A percentile compares a stretch with the other conserved stretches of the same genome.
phyloP scores from a whole-genome alignment of 2,888 invertebrate genomes.

The Drepanosiphum platanoidis region DNA sequence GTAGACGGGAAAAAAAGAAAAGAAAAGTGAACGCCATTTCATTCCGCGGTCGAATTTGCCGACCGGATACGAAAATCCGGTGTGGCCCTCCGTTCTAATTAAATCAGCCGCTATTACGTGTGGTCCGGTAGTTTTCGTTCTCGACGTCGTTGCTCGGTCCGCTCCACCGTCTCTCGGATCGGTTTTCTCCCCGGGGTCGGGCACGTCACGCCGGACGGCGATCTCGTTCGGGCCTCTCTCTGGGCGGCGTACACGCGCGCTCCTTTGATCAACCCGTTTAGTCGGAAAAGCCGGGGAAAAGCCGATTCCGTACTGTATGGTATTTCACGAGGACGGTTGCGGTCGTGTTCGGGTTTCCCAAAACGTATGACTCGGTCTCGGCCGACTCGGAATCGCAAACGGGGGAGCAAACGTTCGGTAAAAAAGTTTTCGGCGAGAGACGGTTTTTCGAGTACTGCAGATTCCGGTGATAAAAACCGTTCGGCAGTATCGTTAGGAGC shows the following conservation, averaged over 20 bases:
- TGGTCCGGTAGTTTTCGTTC: background rate
- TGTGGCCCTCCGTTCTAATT: background rate
- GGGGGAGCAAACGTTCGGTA: no score
- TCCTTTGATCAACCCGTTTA: no score
- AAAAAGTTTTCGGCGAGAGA: no score
- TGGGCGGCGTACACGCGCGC: no score
- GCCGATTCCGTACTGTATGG: no score
- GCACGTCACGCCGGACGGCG: background rate
- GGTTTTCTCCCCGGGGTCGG: background rate
- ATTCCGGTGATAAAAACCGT: no score
- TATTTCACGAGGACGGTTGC: background rate
- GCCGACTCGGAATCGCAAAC: no score
- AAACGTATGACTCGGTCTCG: no score
- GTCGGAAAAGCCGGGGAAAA: no score
- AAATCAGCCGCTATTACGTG: conserved; percentile 4
- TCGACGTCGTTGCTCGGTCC: background rate
- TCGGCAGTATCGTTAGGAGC: no score
- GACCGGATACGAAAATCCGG: conserved; percentile 5
- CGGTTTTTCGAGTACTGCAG: no score
- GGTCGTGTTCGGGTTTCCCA: no score
- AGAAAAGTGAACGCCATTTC: background rate
- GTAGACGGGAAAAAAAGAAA: background rate
- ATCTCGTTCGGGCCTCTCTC: background rate
- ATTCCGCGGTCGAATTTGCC: background rate
- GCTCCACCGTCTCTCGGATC: background rate